These are phyloP conservation scores for Heliconius hewitsoni DNA, from an alignment of 1,140 invertebrate genomes.

Conservation along the genomic window DNA sequence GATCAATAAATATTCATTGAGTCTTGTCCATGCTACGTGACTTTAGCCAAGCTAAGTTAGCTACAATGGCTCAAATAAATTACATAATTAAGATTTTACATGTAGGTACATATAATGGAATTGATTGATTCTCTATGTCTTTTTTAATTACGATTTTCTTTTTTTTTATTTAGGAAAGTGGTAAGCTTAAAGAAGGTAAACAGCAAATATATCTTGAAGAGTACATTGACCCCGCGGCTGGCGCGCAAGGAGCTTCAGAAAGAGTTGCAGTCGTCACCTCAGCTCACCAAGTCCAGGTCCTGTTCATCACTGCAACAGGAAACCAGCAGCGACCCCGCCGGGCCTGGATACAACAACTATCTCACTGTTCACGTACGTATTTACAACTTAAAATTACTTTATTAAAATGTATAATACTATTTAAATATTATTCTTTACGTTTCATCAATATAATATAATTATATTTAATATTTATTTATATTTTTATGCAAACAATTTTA, in stretches of 20 bases:
- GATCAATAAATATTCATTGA: not conserved
- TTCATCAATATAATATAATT: too few species aligned
- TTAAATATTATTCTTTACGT: not conserved
- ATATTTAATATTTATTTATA: not conserved
- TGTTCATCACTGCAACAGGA: constrained; percentile 85
- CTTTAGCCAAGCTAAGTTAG: not conserved
- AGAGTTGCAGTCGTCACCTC: constrained; percentile 80
- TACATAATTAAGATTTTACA: not conserved
- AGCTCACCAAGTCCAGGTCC: constrained; percentile 85
- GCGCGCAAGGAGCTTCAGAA: constrained; percentile 87
- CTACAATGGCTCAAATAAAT: not conserved
- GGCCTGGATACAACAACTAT: constrained; percentile 84
- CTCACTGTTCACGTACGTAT: constrained; percentile 87
- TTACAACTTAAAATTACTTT: not conserved
- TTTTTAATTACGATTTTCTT: not conserved
- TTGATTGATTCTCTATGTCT: not conserved
- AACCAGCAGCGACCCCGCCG: constrained; percentile 74
- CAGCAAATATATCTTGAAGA: constrained; percentile 91
- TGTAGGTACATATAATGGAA: too few species aligned
- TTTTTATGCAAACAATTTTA: not conserved
- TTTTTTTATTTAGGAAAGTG: constrained; percentile 83
- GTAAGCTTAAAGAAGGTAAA: constrained; percentile 91
- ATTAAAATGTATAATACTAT: too few species aligned
- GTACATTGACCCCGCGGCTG: constrained; percentile 88
- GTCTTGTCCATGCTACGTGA: not conserved